phyloP scores from a whole-genome alignment of 1,140 invertebrate genomes.

The Scaptodrosophila lebanonensis region DNA sequence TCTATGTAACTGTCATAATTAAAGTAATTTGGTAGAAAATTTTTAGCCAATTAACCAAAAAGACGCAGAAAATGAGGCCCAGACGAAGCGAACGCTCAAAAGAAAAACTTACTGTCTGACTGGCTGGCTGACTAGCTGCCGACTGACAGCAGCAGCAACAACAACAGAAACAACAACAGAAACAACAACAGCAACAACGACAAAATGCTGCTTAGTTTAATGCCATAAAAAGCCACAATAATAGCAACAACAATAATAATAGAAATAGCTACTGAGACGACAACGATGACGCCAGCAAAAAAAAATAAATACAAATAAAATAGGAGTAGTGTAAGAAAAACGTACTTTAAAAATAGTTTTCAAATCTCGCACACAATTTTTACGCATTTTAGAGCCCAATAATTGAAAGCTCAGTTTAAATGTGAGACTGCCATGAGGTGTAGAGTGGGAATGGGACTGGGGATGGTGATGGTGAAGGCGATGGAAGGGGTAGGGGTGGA shows the following conservation, averaged over 20 bases:
- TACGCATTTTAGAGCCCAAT: constrained; percentile 26
- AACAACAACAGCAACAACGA: background rate
- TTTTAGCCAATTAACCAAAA: constrained; percentile 76
- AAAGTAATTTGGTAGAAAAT: constrained; percentile 77
- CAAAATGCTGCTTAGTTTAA: constrained; percentile 58
- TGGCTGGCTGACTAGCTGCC: constrained; percentile 22
- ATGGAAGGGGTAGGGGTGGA: no score
- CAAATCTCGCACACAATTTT: constrained; percentile 11
- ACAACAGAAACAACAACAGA: background rate
- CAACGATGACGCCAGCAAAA: constrained; percentile 48
- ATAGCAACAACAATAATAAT: constrained; percentile 22
- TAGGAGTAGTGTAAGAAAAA: constrained; percentile 19
- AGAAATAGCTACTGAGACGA: constrained; percentile 28
- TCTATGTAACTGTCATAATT: constrained; percentile 75
- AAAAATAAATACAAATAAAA: constrained; percentile 19
- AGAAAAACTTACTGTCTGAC: background rate
- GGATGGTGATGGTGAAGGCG: background rate
- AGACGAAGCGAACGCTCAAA: constrained; percentile 34
- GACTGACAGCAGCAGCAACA: background rate
- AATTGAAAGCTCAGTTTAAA: background rate
- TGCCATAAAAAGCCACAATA: constrained; percentile 66
- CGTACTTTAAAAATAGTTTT: constrained; percentile 1
- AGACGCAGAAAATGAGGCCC: constrained; percentile 60
- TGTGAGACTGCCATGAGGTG: no score
- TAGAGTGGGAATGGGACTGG: no score